Conservation (phyloP, 2,888 invertebrate genomes). For the Ectropis crepuscularia region DNA sequence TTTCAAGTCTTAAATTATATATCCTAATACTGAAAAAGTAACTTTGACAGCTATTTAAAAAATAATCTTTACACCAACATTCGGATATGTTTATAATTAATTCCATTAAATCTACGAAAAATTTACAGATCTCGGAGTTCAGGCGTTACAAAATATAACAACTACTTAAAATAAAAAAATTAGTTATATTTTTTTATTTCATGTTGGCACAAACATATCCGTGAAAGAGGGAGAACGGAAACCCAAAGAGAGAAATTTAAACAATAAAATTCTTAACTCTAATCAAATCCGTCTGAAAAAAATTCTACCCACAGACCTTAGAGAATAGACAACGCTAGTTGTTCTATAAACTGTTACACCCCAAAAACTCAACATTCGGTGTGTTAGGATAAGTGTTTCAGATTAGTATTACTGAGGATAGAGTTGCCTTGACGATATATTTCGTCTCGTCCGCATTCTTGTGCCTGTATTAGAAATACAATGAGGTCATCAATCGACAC, state of each 20-base stretch:
- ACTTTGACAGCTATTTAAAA: conserved; percentile 56
- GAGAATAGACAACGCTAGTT: conserved; percentile 6
- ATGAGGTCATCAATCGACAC: no score
- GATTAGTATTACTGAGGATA: no score
- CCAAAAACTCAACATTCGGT: no score
- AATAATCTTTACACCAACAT: conserved; percentile 68
- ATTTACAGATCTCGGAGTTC: conserved; percentile 31
- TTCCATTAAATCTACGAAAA: conserved; percentile 19
- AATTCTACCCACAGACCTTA: conserved; percentile 50
- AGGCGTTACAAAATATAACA: background rate
- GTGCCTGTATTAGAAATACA: no score
- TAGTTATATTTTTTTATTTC: conserved; percentile 30
- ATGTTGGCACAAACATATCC: conserved; percentile 77
- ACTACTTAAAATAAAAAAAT: conserved; percentile 10
- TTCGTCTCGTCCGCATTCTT: no score
- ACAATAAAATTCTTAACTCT: conserved; percentile 71
- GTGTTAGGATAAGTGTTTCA: no score
- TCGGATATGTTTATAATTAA: conserved; percentile 61
- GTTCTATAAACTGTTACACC: background rate
- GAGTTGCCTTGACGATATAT: no score
- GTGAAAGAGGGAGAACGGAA: conserved; percentile 58
- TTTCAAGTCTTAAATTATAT: conserved; percentile 72
- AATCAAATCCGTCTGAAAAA: conserved; percentile 76
- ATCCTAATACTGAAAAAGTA: conserved; percentile 81
- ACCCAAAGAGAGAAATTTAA: conserved; percentile 59